A percentile compares a stretch with the other conserved stretches of the same genome.
phyloP scores from a whole-genome alignment of 2,797 vertebrate genomes.

The Amazona finschi region DNA sequence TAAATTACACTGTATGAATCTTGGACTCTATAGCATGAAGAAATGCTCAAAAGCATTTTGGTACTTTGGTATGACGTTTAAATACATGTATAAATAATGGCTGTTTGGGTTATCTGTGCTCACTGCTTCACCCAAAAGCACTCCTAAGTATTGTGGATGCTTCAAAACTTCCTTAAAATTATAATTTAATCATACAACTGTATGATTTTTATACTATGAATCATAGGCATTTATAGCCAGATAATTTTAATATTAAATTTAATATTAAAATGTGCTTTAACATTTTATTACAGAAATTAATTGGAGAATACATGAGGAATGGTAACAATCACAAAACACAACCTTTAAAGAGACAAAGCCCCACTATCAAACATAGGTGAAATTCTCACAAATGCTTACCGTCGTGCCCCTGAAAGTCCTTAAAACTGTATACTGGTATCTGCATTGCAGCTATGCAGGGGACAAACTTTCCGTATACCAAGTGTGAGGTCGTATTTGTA shows the following conservation, averaged over 20 bases:
- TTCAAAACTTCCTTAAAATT: conserved; percentile 34
- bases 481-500: not conserved
- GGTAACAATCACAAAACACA: not conserved
- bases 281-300: not conserved
- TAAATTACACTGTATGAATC: conserved; percentile 7
- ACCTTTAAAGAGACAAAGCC: not conserved
- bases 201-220: not conserved
- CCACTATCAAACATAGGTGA: not conserved
- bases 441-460: not conserved
- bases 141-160: conserved; percentile 30
- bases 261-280: not conserved
- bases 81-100: conserved; percentile 2
- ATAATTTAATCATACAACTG: conserved; percentile 18
- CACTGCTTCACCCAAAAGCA: conserved; percentile 26
- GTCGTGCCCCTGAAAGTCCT: not conserved
- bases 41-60: not conserved
- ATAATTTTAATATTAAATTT: not conserved
- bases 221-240: not conserved
- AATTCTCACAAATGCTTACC: not conserved
- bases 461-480: not conserved
- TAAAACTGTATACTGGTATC: not conserved
- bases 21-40: not conserved
- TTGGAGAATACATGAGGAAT: not conserved
- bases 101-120: not conserved
- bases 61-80: not conserved